These are phyloP conservation scores for Cossypha polioptera DNA, from an alignment of 2,797 vertebrate species.

Conservation along the genomic window DNA sequence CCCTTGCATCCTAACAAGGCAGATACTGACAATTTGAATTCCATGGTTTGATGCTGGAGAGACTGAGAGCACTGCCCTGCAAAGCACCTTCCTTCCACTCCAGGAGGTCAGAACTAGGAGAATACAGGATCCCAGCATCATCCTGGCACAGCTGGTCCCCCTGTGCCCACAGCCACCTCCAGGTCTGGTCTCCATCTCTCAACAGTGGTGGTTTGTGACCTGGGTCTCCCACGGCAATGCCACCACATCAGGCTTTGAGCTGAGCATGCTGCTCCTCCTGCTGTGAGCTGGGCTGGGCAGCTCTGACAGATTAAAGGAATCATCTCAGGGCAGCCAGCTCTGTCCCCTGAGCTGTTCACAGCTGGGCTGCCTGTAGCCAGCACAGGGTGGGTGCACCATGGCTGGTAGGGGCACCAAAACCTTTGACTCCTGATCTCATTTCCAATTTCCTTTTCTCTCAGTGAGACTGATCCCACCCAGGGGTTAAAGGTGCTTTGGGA, in stretches of 20 bases:
- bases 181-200: neutral
- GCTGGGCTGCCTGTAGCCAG: neutral
- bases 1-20: constrained; percentile 27
- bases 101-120: neutral
- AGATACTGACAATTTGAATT: neutral
- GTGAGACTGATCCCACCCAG: neutral
- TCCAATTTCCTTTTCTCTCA: neutral
- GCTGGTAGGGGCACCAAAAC: neutral
- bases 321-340: neutral
- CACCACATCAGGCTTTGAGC: neutral
- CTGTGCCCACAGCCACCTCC: neutral
- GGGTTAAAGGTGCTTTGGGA: neutral
- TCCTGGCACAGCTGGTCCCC: fast-evolving
- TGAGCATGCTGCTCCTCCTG: neutral
- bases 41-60: neutral
- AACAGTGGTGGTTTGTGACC: fast-evolving
- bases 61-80: neutral
- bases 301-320: neutral
- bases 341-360: neutral
- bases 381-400: neutral
- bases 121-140: neutral
- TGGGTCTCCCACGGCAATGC: neutral
- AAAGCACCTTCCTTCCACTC: neutral
- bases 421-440: neutral
- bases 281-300: neutral